These are phyloP conservation scores for Collichthys lucidus DNA, from an alignment of 2,113 vertebrate genomes.

Conservation along the genomic window DNA sequence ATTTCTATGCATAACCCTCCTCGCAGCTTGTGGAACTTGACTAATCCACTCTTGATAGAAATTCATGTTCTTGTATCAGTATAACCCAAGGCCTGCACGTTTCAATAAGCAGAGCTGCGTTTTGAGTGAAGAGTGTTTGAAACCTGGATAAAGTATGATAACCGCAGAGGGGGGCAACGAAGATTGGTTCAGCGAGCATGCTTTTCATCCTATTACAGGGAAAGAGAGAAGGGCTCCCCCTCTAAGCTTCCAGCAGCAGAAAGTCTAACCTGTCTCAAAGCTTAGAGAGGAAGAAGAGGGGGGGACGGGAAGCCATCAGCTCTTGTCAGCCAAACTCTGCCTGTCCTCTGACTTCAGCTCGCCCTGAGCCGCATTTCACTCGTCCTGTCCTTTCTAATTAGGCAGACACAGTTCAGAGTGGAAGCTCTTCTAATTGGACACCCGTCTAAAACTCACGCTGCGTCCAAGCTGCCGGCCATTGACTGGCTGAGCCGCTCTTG, in stretches of 20 bases:
- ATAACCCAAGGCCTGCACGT: conserved; percentile 40
- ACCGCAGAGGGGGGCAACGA: conserved; percentile 53
- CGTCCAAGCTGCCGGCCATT: conserved; percentile 73
- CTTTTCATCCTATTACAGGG: conserved; percentile 55
- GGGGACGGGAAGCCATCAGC: conserved; percentile 7
- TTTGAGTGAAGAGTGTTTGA: conserved; percentile 47
- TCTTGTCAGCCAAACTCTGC: conserved; percentile 26
- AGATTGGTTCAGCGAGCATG: conserved; percentile 40
- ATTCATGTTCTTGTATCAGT: conserved; percentile 50
- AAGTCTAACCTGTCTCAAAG: conserved; percentile 50
- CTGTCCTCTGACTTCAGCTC: conserved; percentile 46
- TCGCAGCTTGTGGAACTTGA: conserved; percentile 27
- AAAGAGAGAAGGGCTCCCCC: conserved; percentile 32
- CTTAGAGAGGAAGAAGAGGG: conserved; percentile 2
- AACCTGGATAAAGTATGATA: conserved; percentile 64
- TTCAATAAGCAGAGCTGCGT: conserved; percentile 35
- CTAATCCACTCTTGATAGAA: conserved; percentile 58
- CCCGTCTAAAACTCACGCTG: conserved; percentile 72
- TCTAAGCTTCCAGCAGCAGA: conserved; percentile 40
- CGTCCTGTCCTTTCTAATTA: conserved; percentile 75
- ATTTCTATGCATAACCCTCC: conserved; percentile 15
- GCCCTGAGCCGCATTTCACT: conserved; percentile 55
- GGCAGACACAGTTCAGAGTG: conserved; percentile 69
- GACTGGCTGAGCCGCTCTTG: conserved; percentile 60
- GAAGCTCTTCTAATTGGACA: conserved; percentile 78